Percentiles rank a stretch among this genome's conserved stretches.
These are phyloP conservation scores for Dendrocincla fuliginosa DNA, from an alignment of 2,797 vertebrate species.

Conservation along the genomic window DNA sequence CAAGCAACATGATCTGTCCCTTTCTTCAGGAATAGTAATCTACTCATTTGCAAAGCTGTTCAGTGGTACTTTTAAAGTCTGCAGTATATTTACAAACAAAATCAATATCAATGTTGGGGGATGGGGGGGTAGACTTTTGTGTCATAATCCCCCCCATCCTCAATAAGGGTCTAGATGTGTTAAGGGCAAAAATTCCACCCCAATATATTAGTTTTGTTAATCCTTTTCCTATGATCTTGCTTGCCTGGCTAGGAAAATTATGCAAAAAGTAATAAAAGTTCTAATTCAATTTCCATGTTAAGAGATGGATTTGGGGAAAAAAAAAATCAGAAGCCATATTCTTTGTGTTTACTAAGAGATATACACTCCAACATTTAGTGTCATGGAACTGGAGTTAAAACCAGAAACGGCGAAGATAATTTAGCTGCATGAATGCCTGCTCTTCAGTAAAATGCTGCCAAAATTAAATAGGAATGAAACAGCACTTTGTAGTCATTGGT, in stretches of 20 bases:
- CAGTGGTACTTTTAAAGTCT: not conserved
- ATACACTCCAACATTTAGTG: slow-evolving; percentile 56
- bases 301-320: not conserved
- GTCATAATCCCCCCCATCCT: not conserved
- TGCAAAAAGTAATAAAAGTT: slow-evolving; percentile 57
- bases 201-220: not conserved
- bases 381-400: slow-evolving; percentile 63
- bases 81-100: not conserved
- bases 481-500: slow-evolving; percentile 77
- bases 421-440: slow-evolving; percentile 71
- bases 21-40: not conserved
- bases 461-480: slow-evolving; percentile 76
- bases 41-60: not conserved
- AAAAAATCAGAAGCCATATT: slow-evolving; percentile 22
- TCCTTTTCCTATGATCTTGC: slow-evolving; percentile 7
- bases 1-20: rapidly evolving
- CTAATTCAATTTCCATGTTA: slow-evolving; percentile 66
- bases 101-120: not conserved
- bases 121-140: not conserved
- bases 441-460: slow-evolving; percentile 74
- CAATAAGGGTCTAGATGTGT: not conserved
- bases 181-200: not conserved
- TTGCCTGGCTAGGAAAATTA: slow-evolving; percentile 43
- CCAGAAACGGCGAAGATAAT: slow-evolving; percentile 69
- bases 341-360: slow-evolving; percentile 70